Conservation (phyloP, 2,113 vertebrate species). For the Colistium nudipinnis region DNA sequence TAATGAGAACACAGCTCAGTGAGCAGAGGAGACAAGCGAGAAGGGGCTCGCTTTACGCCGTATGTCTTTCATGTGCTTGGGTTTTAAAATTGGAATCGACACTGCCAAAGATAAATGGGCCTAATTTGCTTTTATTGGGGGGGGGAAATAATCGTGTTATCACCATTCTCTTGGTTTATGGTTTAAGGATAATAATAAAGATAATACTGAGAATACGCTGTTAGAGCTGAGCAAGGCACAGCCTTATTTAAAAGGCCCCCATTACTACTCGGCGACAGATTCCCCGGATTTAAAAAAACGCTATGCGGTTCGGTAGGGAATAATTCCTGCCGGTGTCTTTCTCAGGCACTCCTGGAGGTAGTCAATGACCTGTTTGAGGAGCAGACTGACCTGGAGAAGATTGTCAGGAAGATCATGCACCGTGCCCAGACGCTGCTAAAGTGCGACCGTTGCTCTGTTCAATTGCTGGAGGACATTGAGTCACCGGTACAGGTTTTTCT, state of each 20-base stretch:
- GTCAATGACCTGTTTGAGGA: slow-evolving; percentile 99
- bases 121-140: slow-evolving; percentile 64
- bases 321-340: slow-evolving; percentile 28
- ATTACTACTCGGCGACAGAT: slow-evolving; percentile 22
- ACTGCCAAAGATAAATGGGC: slow-evolving; percentile 56
- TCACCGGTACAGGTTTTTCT: slow-evolving; percentile 93
- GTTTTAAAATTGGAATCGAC: slow-evolving; percentile 58
- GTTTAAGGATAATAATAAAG: slow-evolving; percentile 46
- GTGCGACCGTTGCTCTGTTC: slow-evolving; percentile 96
- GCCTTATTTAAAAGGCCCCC: slow-evolving; percentile 40
- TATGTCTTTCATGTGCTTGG: slow-evolving; percentile 52
- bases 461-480: slow-evolving; percentile 96
- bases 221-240: slow-evolving; percentile 37
- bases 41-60: slow-evolving; percentile 41
- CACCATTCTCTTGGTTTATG: slow-evolving; percentile 49
- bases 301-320: slow-evolving; percentile 8
- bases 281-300: background rate
- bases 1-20: slow-evolving; percentile 65
- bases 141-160: slow-evolving; percentile 44
- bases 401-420: slow-evolving; percentile 99
- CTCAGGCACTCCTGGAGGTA: slow-evolving; percentile 94
- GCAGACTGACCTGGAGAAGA: slow-evolving; percentile 99
- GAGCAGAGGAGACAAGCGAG: slow-evolving; percentile 50
- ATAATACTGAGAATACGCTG: slow-evolving; percentile 37
- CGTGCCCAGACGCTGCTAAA: slow-evolving; percentile 96